Percentiles rank a stretch among this genome's conserved stretches.
These are phyloP conservation scores for Eublepharis macularius DNA, from an alignment of 2,113 vertebrate species.

Conservation along the genomic window DNA sequence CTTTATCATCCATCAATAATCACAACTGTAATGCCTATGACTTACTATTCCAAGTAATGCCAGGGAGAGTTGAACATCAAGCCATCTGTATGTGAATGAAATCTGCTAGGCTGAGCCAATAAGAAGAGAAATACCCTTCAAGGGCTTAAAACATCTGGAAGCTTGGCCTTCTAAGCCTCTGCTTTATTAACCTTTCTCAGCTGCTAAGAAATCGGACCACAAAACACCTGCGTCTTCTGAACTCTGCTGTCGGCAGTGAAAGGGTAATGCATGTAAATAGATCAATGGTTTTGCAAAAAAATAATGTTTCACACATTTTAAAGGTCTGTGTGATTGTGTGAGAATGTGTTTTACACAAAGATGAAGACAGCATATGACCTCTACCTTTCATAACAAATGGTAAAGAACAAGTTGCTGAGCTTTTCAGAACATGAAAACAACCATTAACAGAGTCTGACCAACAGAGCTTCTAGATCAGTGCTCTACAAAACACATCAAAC, in stretches of 20 bases:
- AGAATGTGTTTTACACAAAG: background rate
- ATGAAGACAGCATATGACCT: accelerated
- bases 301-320: constrained; percentile 43
- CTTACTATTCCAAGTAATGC: background rate
- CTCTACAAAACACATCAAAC: too few species aligned
- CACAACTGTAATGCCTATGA: background rate
- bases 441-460: background rate
- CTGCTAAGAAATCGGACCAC: constrained; percentile 49
- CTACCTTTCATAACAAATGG: background rate
- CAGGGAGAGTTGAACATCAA: background rate
- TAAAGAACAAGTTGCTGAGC: accelerated
- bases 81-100: constrained; percentile 24
- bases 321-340: constrained; percentile 54
- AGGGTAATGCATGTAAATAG: constrained; percentile 67
- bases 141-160: constrained; percentile 52
- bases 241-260: constrained; percentile 69
- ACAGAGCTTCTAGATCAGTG: background rate
- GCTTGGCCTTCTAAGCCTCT: constrained; percentile 51
- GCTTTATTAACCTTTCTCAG: constrained; percentile 77
- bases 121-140: constrained; percentile 46
- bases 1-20: constrained; percentile 1
- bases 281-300: constrained; percentile 64
- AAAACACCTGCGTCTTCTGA: constrained; percentile 61
- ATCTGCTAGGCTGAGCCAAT: constrained; percentile 13
- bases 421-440: background rate